phyloP scores from a whole-genome alignment of 2,797 vertebrate genomes.

The Platyrinchus mystaceus region DNA sequence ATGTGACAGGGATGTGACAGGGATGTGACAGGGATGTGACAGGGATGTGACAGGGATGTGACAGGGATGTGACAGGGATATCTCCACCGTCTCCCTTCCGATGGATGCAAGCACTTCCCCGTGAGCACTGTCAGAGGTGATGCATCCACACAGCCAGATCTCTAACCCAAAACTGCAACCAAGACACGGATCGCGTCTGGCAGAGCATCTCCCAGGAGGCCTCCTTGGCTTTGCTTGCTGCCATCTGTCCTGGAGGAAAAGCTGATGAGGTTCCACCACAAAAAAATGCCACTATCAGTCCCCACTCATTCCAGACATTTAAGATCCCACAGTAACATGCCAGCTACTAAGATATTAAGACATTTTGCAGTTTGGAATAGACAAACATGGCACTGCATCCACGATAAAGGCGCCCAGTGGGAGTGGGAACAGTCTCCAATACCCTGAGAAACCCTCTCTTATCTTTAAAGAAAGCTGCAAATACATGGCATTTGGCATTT shows the following conservation, averaged over 20 bases:
- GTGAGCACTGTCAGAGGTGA: fast-evolving
- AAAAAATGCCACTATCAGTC: background rate
- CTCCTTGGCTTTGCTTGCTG: background rate
- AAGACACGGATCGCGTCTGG: background rate
- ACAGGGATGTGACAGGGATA: fast-evolving
- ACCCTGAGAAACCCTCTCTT: background rate
- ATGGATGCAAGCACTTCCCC: fast-evolving
- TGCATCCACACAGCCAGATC: background rate
- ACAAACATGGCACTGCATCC: background rate
- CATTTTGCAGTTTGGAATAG: background rate
- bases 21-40: fast-evolving
- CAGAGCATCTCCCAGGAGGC: background rate
- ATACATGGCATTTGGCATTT: background rate
- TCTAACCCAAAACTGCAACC: background rate
- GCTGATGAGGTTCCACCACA: background rate
- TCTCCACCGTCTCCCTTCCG: background rate
- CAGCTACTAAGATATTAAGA: background rate
- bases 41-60: no score
- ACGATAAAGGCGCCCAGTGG: background rate
- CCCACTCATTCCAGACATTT: background rate
- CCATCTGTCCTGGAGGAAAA: background rate
- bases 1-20: fast-evolving
- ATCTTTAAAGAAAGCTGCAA: background rate
- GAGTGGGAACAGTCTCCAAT: background rate
- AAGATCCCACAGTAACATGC: background rate